Base-by-base conservation (phyloP, 2,797 vertebrate species). In the Mionectes olivaceus region DNA sequence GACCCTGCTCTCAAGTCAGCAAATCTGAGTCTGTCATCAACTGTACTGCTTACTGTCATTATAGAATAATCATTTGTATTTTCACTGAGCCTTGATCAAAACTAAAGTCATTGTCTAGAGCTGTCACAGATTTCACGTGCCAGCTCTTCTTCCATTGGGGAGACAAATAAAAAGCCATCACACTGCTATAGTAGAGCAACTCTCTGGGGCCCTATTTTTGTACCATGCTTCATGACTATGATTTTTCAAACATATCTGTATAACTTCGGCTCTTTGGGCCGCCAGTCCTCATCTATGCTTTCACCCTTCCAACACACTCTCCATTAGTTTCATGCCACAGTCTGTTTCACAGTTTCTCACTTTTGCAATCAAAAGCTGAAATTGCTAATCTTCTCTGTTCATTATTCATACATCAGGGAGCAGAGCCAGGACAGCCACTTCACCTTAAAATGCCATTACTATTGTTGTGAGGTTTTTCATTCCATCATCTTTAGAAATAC, bases 61-160 rank as follows among this genome's bases (percentile, higher is more conserved):
- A 68, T 4, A 87, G 57, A 92, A 77, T 49, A 87, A 77, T 90
- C 27, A 80, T 64, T 80, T 89, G 9, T 77, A 53, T 75, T 84
- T 91, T 75, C 93, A 57, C 35, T 33, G 28, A 89, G 30, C 64
- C 78, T 93, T 93, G 82, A 93, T 91, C 84, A 95, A 93, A 96
- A 81, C 37, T 50, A 18, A 90, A 89, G 41, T 78, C 49, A 28
- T 49, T 77, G 24, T 53, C 81, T 93, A 25, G 64, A 87, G 44
- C 49, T 80, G 89, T 68, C 93, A 73, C 1, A 83, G 25, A 23
- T 78, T 91, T 85, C 70, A 39, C 2, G 27, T 17, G 33, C 27
- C 28, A 64, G 15, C 16, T 49, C 50, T 87, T 80, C 69, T 68
- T 56, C 30, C 27, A 32, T 32, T 50, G 25, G 46, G 50, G 49